A percentile compares a stretch with the other conserved stretches of the same genome.
These are phyloP conservation scores for Betta splendens DNA, from an alignment of 2,797 vertebrate species.

Conservation along the genomic window DNA sequence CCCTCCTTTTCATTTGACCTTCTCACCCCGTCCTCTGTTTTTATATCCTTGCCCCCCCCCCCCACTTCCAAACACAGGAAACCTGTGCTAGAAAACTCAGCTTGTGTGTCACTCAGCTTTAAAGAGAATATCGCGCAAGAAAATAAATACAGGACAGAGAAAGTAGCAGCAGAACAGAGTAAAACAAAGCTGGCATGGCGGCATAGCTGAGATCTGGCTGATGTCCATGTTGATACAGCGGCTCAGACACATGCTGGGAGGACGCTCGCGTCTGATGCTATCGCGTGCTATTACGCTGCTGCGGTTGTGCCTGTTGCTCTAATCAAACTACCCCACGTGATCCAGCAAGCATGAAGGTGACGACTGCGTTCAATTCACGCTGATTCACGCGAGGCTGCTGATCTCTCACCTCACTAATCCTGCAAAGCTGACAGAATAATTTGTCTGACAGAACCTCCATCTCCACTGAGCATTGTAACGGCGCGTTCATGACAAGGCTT, in stretches of 20 bases:
- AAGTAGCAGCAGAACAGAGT: slow-evolving; percentile 71
- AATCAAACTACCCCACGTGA: slow-evolving; percentile 42
- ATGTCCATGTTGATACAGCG: slow-evolving; percentile 69
- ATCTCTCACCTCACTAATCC: slow-evolving; percentile 37
- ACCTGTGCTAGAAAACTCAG: slow-evolving; percentile 65
- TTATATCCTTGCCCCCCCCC: slow-evolving; percentile 50
- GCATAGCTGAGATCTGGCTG: slow-evolving; percentile 62
- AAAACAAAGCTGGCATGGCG: slow-evolving; percentile 61
- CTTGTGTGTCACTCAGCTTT: slow-evolving; percentile 70
- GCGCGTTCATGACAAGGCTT: slow-evolving; percentile 6
- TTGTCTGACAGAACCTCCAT: slow-evolving; percentile 7
- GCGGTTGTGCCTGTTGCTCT: slow-evolving; percentile 54
- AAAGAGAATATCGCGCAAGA: slow-evolving; percentile 70
- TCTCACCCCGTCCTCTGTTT: slow-evolving; percentile 67
- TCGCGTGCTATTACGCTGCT: slow-evolving; percentile 53
- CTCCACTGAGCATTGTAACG: slow-evolving; percentile 1
- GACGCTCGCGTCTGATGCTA: slow-evolving; percentile 53
- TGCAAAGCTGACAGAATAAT: slow-evolving; percentile 32
- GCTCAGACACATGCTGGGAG: slow-evolving; percentile 39
- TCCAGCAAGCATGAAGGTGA: slow-evolving; percentile 28
- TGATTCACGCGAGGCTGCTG: background rate
- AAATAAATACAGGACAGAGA: slow-evolving; percentile 69
- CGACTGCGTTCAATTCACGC: slow-evolving; percentile 18
- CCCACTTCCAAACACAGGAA: slow-evolving; percentile 72
- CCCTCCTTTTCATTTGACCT: slow-evolving; percentile 58